Percentiles rank a stretch among this genome's conserved stretches.
Conservation (phyloP, 2,113 vertebrate genomes). For the Zapornia atra region DNA sequence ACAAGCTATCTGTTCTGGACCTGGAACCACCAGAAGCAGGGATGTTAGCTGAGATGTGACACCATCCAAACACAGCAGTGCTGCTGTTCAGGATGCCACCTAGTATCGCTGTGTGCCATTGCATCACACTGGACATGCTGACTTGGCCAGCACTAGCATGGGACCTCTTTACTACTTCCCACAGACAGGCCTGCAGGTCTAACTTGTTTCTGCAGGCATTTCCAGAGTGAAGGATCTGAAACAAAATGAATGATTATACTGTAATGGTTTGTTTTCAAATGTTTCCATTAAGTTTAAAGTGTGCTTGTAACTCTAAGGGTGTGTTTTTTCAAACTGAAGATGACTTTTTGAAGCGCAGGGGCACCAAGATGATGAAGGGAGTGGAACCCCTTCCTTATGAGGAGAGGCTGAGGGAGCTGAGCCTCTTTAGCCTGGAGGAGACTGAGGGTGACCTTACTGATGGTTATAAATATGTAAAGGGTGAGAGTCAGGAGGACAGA, state of each 20-base stretch:
- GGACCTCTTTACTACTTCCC: neutral
- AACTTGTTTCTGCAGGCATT: neutral
- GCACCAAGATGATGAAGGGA: too few species aligned
- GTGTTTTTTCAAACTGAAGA: neutral
- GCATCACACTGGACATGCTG: neutral
- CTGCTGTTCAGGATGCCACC: neutral
- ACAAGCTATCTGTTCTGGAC: neutral
- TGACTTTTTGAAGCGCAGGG: neutral
- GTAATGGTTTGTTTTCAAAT: neutral
- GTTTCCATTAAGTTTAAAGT: neutral
- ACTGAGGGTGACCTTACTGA: too few species aligned
- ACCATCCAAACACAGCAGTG: neutral
- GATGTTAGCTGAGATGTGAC: neutral
- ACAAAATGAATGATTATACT: neutral
- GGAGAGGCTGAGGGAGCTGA: too few species aligned
- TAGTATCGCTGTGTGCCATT: neutral
- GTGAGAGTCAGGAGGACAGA: too few species aligned
- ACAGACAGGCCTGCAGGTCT: neutral
- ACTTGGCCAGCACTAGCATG: neutral
- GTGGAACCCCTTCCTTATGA: too few species aligned
- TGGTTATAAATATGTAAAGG: too few species aligned
- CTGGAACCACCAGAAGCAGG: neutral
- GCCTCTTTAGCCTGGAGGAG: too few species aligned
- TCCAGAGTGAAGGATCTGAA: neutral
- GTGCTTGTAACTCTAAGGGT: neutral